Conservation (phyloP, 2,113 vertebrate genomes). For the Corvus hawaiiensis region DNA sequence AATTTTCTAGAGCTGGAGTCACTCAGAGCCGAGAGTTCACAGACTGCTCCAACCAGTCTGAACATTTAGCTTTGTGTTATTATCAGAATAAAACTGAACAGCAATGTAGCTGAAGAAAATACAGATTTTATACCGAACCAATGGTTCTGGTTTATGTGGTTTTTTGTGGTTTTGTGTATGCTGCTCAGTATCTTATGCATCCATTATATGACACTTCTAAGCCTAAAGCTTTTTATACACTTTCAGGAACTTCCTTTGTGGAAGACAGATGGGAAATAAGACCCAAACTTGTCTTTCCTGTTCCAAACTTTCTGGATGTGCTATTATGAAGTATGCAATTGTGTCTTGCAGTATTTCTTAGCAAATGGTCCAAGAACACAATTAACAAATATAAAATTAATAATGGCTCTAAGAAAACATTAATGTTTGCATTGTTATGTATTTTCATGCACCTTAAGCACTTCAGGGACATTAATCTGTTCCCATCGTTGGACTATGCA, state of each 20-base stretch:
- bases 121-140: neutral
- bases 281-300: neutral
- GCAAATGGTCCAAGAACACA: neutral
- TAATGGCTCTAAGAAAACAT: neutral
- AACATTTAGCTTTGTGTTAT: constrained; percentile 21
- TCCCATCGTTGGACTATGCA: neutral
- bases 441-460: neutral
- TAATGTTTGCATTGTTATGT: neutral
- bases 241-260: neutral
- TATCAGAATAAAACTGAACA: neutral
- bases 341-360: neutral
- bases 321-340: neutral
- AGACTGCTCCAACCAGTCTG: neutral
- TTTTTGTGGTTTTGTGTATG: constrained; percentile 42
- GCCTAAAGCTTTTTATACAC: neutral
- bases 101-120: constrained; percentile 51
- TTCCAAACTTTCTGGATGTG: neutral
- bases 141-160: constrained; percentile 43
- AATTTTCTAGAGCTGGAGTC: neutral
- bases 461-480: neutral
- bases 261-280: neutral
- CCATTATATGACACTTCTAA: neutral
- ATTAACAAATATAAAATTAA: neutral
- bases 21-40: neutral
- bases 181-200: constrained; percentile 5